A percentile compares a stretch with the other conserved stretches of the same genome.
phyloP scores from a whole-genome alignment of 1,140 invertebrate genomes.

The Chlorops oryzae region DNA sequence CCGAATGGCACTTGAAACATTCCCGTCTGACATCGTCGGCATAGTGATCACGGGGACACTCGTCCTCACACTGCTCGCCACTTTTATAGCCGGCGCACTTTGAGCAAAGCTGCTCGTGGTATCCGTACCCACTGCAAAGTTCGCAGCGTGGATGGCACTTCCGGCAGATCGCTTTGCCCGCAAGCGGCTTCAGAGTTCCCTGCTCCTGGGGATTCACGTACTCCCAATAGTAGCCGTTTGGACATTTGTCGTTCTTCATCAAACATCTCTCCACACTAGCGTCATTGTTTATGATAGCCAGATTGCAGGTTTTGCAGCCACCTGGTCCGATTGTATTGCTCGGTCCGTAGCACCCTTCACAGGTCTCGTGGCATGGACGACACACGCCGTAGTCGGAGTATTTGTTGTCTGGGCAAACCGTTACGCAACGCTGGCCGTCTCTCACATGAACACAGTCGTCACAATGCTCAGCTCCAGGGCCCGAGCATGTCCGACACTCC shows the following conservation, averaged over 20 bases:
- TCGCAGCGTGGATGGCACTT: slow-evolving; percentile 87
- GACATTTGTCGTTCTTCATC: slow-evolving; percentile 73
- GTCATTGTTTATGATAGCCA: slow-evolving; percentile 76
- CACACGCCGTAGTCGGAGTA: slow-evolving; percentile 73
- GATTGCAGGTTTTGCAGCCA: slow-evolving; percentile 84
- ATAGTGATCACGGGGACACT: slow-evolving; percentile 80
- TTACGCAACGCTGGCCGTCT: slow-evolving; percentile 84
- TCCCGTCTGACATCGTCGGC: slow-evolving; percentile 65
- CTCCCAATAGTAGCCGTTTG: slow-evolving; percentile 78
- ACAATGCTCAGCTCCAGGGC: slow-evolving; percentile 80
- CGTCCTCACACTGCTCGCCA: slow-evolving; percentile 84
- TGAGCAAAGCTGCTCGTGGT: slow-evolving; percentile 76
- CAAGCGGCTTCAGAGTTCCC: slow-evolving; percentile 61
- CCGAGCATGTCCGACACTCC: slow-evolving; percentile 81
- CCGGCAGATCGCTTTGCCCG: slow-evolving; percentile 76
- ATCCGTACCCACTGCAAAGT: slow-evolving; percentile 81
- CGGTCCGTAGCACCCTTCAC: slow-evolving; percentile 87
- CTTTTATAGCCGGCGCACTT: slow-evolving; percentile 78
- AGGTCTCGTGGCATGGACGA: slow-evolving; percentile 76
- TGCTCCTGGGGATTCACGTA: slow-evolving; percentile 70
- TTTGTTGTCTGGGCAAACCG: slow-evolving; percentile 74
- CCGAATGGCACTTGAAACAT: slow-evolving; percentile 71
- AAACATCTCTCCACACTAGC: slow-evolving; percentile 66
- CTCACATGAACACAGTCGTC: slow-evolving; percentile 76
- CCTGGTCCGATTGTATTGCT: slow-evolving; percentile 70